A percentile compares a stretch with the other conserved stretches of the same genome.
phyloP scores from a whole-genome alignment of 1,140 invertebrate genomes.

The Yoshiicerus persimilis region DNA sequence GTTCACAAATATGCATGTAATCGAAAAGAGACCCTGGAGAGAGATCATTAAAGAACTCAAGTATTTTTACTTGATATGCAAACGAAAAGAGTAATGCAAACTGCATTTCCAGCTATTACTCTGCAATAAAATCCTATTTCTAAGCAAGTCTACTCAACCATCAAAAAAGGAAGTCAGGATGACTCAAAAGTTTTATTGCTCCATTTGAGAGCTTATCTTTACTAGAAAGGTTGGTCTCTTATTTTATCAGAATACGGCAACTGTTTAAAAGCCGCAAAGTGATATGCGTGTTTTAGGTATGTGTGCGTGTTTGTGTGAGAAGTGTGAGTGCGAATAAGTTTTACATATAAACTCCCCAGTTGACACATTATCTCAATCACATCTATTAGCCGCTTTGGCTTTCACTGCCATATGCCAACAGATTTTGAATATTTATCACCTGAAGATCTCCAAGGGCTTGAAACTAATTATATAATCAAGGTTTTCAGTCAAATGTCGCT shows the following conservation, averaged over 20 bases:
- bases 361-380: neutral
- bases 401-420: neutral
- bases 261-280: constrained; percentile 12
- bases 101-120: neutral
- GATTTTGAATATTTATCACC: neutral
- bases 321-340: neutral
- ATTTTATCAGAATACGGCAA: constrained; percentile 6
- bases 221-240: neutral
- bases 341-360: neutral
- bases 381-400: neutral
- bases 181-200: constrained; percentile 27
- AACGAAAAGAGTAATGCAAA: neutral
- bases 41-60: neutral
- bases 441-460: neutral
- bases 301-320: too few relatives aligned
- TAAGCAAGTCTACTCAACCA: neutral
- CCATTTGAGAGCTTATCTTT: constrained; percentile 25
- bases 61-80: neutral
- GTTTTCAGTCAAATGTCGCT: too few relatives aligned
- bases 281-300: neutral
- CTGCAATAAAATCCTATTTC: neutral
- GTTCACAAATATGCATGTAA: neutral
- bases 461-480: too few relatives aligned
- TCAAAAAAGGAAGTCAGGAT: neutral
- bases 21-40: neutral